Conservation (phyloP, 2,888 invertebrate species). For the Oscheius myriophilus region DNA sequence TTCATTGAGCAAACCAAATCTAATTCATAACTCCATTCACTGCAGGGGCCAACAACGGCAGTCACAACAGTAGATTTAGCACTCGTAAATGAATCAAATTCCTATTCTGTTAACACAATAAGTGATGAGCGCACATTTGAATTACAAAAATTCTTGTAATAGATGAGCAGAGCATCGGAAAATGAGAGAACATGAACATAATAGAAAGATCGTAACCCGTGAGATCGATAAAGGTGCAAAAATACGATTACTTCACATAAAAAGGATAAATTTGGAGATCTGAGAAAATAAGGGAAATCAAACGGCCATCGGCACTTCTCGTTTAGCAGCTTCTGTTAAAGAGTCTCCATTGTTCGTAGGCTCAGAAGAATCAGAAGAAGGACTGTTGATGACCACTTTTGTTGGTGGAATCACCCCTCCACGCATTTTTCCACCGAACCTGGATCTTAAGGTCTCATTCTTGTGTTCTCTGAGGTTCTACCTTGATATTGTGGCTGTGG, state of each 20-base stretch:
- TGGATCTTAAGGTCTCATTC: background rate
- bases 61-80: conserved; percentile 28
- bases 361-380: conserved; percentile 26
- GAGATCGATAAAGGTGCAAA: conserved; percentile 13
- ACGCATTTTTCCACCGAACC: conserved; percentile 24
- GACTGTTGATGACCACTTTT: conserved; percentile 34
- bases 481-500: conserved; percentile 28
- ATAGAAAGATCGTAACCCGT: conserved; percentile 25
- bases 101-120: conserved; percentile 9
- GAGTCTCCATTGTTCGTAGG: conserved; percentile 29
- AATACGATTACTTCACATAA: background rate
- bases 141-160: too few species aligned
- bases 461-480: background rate
- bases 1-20: conserved; percentile 26
- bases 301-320: conserved; percentile 24
- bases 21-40: background rate
- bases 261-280: background rate
- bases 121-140: conserved; percentile 4
- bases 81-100: conserved; percentile 26
- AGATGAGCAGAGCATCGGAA: background rate
- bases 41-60: conserved; percentile 7
- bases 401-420: conserved; percentile 22
- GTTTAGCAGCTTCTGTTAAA: conserved; percentile 10
- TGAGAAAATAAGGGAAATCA: conserved; percentile 7
- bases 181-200: background rate